phyloP scores from a whole-genome alignment of 2,113 vertebrate species.

The Xyrauchen texanus region DNA sequence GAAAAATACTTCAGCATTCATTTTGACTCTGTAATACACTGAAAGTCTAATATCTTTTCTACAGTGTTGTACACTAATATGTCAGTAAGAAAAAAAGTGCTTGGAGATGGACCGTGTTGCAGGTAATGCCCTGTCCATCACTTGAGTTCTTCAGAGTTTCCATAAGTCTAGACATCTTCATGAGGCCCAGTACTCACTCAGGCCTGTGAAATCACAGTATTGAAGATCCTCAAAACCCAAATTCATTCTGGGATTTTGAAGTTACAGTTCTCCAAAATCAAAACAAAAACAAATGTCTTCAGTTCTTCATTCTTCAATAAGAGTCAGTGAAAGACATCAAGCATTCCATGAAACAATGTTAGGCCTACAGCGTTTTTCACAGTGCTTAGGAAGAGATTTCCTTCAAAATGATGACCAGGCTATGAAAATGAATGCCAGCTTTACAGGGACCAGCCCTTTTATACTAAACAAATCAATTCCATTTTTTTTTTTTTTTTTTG shows the following conservation, averaged over 20 bases:
- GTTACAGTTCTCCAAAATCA: not conserved
- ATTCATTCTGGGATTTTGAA: not conserved
- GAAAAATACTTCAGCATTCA: conserved; percentile 72
- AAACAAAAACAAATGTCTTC: too few species aligned
- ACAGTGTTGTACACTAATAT: conserved; percentile 69
- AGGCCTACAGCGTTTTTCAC: conserved; percentile 43
- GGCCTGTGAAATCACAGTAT: conserved; percentile 11
- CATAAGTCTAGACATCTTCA: conserved; percentile 20
- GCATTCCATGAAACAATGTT: conserved; percentile 44
- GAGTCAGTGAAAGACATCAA: conserved; percentile 31
- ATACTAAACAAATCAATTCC: conserved; percentile 6
- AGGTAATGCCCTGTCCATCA: conserved; percentile 58
- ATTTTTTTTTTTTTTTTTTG: conserved; percentile 22
- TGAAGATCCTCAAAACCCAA: conserved; percentile 8
- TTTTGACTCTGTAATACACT: conserved; percentile 64
- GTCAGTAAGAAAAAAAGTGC: conserved; percentile 73
- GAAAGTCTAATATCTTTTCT: conserved; percentile 63
- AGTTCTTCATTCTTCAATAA: not conserved
- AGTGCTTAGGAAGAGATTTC: conserved; percentile 55
- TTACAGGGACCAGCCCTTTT: conserved; percentile 67
- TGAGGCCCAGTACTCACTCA: conserved; percentile 15
- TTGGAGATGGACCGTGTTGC: conserved; percentile 62
- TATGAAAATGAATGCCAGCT: conserved; percentile 56
- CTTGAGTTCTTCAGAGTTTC: conserved; percentile 61
- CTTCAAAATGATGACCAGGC: conserved; percentile 51